Base-by-base conservation (phyloP, 1,140 invertebrate genomes). In the Chironomus striatipennis region DNA sequence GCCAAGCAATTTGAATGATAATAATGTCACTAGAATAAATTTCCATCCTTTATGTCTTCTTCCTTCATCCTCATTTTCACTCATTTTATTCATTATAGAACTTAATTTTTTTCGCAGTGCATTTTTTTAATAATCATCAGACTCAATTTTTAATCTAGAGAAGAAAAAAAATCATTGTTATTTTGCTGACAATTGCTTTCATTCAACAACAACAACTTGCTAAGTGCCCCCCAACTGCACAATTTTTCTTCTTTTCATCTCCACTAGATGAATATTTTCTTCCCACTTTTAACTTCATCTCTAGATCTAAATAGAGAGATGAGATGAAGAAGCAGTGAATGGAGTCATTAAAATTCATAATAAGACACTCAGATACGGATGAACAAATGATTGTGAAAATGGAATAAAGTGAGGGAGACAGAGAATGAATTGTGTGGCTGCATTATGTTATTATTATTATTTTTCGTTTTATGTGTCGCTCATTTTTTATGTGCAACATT, bases 281-380 rank as follows among this genome's bases (percentile, higher is more conserved):
- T n/a, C n/a, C n/a, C n/a, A n/a, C n/a, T n/a, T n/a, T n/a, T 34
- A 34, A 34, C 24, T 34, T n/a, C n/a, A 34, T 34, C 1, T 2
- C 24, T 34, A 34, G 24, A 34, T 34, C 24, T 34, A 34, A 34
- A 34, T 34, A 34, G 24, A 2, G 24, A 34, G 24, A 34, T 34
- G 24, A 34, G 24, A 34, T 34, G 24, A 34, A 34, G 24, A 34
- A 34, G 24, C 24, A 34, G 24, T 34, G 24, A 34, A 34, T 34
- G n/a, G n/a, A 57, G 47, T 57, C 47, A 57, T 57, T 57, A 57
- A 57, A 57, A 57, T 57, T 57, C 47, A 57, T 57, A 57, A 57
- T 57, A 57, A 57, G 47, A 57, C 47, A 15, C 12, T 57, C 47
- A 57, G 12, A 5, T n/a, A 12, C 47, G 43, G 24, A 34, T 34